Base-by-base conservation (phyloP, 1,140 invertebrate genomes). In the Colletes latitarsis region DNA sequence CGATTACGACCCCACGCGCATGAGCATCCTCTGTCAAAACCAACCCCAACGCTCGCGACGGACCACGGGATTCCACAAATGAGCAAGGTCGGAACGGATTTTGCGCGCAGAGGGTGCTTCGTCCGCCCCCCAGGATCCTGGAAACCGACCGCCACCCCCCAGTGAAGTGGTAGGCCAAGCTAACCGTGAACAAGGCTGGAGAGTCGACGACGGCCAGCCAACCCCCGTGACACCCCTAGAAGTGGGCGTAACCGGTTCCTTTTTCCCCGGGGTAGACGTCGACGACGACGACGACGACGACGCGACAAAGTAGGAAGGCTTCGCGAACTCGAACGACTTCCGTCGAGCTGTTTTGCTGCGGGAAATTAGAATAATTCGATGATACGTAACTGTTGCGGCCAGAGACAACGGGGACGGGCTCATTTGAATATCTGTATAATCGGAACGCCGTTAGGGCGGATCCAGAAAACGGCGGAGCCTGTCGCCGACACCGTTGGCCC, bases 331-430 rank as follows among this genome's bases (percentile, higher is more conserved):
- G 12, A 69, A 39, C 69, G 69, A 85, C 78, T 85, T 84, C 73
- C 62, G 57, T 53, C 17, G 64, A 52, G 73, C 69, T 85, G 91
- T 93, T 92, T 93, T 93, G 92, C 91, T 68, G 57, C 49, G 74
- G 87, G 89, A 91, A 93, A 93, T 93, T 93, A 93, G 89, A 93
- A 93, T 93, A 93, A 92, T 93, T 92, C 90, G 89, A 93, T 93
- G 87, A 93, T 93, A 92, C 91, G 92, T 93, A 93, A 93, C 92
- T 93, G 92, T 93, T 93, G 92, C 92, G 90, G 84, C 82, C 92
- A 93, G 92, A 92, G 88, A 87, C 81, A 69, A 71, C 82, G 66
- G 82, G 82, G 86, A 71, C 79, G 85, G 82, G 62, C 75, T 92
- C 81, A 92, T 92, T 92, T 92, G 88, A 92, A 92, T 92, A 92